phyloP scores from a whole-genome alignment of 2,888 invertebrate species.

The Diploptera punctata region DNA sequence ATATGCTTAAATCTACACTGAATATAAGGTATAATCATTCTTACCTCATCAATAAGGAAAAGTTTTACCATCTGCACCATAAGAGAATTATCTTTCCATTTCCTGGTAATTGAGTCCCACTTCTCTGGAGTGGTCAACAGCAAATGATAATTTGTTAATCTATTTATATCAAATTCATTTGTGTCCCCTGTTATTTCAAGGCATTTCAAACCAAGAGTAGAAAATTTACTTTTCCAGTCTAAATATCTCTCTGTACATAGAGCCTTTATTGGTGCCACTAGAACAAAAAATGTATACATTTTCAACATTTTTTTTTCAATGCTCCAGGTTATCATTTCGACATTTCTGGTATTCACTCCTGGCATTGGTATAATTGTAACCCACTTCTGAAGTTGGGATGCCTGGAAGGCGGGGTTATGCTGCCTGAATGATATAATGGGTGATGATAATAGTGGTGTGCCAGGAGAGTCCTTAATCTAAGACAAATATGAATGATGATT shows the following conservation, averaged over 20 bases:
- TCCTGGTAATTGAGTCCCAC: constrained; percentile 81
- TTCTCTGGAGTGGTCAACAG: constrained; percentile 86
- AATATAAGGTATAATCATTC: too few species aligned
- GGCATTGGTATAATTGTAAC: too few species aligned
- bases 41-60: constrained; percentile 76
- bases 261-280: constrained; percentile 84
- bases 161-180: constrained; percentile 64
- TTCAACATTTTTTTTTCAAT: not conserved
- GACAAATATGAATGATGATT: too few species aligned
- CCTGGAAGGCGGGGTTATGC: too few species aligned
- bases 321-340: too few species aligned
- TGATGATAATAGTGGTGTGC: too few species aligned
- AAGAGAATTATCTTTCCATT: constrained; percentile 71
- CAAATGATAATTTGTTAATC: constrained; percentile 59
- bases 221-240: constrained; percentile 78
- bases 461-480: too few species aligned
- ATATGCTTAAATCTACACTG: too few species aligned
- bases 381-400: too few species aligned
- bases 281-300: constrained; percentile 26
- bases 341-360: too few species aligned
- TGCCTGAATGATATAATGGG: too few species aligned
- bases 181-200: constrained; percentile 80
- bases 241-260: constrained; percentile 73
- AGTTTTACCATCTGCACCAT: constrained; percentile 69
- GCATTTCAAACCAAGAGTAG: constrained; percentile 64